Base-by-base conservation (phyloP, 1,140 invertebrate genomes). In the Maconellicoccus hirsutus region DNA sequence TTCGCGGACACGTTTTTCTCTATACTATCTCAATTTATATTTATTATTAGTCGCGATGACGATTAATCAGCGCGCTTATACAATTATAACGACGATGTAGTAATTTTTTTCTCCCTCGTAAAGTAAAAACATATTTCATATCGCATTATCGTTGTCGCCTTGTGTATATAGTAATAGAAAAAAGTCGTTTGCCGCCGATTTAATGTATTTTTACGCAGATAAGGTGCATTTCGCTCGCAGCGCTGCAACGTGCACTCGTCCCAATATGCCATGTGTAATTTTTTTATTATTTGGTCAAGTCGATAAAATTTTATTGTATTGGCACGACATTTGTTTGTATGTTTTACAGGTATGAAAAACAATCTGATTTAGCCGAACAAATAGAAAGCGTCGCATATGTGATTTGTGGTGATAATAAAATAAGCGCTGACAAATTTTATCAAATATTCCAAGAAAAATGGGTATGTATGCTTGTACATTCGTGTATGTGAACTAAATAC, bases 361-460 rank as follows among this genome's bases (percentile, higher is more conserved):
- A 92, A 78, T 84, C 87, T 73, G 89, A 92, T 77, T 88, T 93
- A 74, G 86, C 90, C 21, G 88, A 91, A 77, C 89, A 93, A 77
- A 80, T 93, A 70, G 91, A 93, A 78, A 91, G 88, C 71, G 89
- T 92, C 1, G 87, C 89, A 0, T 93, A 91, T 77, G 89, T 89
- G 59, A 79, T 92, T 21, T 91, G 89, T 75, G 89, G 88, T 0
- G 87, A 92, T 70, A 85, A 87, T 63, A 82, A 86, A 69, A 84
- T 93, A 70, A 84, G 83, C 38, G 78, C 85, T 10, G 84, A 86
- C 39, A 86, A 84, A 70, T 94, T 94, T 77, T 83, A 83, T 73
- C 85, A 86, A 76, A 90, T 93, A 73, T 87, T 92, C 78, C 83
- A 86, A 76, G 86, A 89, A 1, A 91, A 89, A 83, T 89, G 89